Conservation (phyloP, 2,888 invertebrate species). For the Parapristionchus giblindavisi region DNA sequence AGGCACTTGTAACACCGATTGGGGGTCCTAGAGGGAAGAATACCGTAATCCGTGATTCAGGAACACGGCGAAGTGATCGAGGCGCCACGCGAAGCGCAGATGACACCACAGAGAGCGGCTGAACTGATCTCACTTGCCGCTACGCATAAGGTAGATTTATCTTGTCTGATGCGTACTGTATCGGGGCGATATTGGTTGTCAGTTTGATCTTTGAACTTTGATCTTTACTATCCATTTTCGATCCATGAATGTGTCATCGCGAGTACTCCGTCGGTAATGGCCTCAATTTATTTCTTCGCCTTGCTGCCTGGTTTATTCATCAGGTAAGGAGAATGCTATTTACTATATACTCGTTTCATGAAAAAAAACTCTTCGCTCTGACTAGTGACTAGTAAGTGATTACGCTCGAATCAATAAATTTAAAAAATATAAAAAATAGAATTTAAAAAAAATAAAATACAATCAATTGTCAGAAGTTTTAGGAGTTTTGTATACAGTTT, state of each 20-base stretch:
- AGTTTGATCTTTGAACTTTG: not conserved
- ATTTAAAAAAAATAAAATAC: no score
- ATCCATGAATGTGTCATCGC: slow-evolving; percentile 34
- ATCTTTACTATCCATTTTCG: not conserved
- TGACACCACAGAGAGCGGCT: slow-evolving; percentile 34
- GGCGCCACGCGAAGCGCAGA: slow-evolving; percentile 24
- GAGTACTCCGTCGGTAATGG: not conserved
- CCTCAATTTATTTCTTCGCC: slow-evolving; percentile 12
- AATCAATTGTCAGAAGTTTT: no score
- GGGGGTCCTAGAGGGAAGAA: no score
- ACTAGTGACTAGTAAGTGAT: no score
- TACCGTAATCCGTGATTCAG: slow-evolving; percentile 7
- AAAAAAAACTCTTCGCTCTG: no score
- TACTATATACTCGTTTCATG: not conserved
- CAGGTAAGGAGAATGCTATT: not conserved
- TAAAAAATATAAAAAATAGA: no score
- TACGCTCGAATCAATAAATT: no score
- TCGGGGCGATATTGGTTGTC: not conserved
- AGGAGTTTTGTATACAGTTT: no score
- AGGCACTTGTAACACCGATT: no score
- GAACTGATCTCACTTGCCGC: slow-evolving; percentile 38
- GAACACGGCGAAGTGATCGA: slow-evolving; percentile 37
- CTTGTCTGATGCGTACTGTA: not conserved
- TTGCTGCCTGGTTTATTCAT: slow-evolving; percentile 21
- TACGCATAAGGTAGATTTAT: slow-evolving; percentile 20